Percentiles rank a stretch among this genome's conserved stretches.
Conservation (phyloP, 2,113 vertebrate species). For the Lipophrys pholis region DNA sequence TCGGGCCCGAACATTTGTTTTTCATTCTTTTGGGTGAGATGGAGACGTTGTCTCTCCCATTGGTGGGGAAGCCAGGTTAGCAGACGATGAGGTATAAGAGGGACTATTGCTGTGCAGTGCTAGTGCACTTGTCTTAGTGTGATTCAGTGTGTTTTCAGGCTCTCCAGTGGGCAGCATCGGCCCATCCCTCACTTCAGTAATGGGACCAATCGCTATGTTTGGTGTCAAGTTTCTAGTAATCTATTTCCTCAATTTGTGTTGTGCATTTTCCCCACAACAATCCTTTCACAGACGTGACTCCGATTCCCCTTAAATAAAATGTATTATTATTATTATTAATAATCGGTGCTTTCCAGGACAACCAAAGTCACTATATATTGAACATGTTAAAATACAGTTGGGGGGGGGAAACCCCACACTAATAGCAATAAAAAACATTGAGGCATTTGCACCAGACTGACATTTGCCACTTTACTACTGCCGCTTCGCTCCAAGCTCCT, state of each 20-base stretch:
- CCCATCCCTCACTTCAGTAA: slow-evolving; percentile 8
- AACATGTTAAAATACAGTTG: too few species aligned
- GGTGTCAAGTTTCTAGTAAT: not conserved
- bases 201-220: not conserved
- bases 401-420: too few species aligned
- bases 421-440: too few species aligned
- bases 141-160: not conserved
- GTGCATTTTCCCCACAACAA: not conserved
- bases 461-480: not conserved
- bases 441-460: too few species aligned
- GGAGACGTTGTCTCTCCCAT: slow-evolving; percentile 25
- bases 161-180: not conserved
- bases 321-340: too few species aligned
- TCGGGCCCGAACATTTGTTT: slow-evolving; percentile 12
- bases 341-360: too few species aligned
- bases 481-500: not conserved
- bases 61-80: slow-evolving; percentile 20
- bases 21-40: slow-evolving; percentile 1
- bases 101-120: slow-evolving; percentile 14
- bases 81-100: slow-evolving; percentile 53
- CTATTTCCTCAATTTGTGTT: not conserved
- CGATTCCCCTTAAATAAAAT: not conserved
- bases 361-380: too few species aligned
- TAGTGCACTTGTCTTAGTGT: not conserved
- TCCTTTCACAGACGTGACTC: not conserved